Base-by-base conservation (phyloP, 1,140 invertebrate species). In the Theocolax elegans region DNA sequence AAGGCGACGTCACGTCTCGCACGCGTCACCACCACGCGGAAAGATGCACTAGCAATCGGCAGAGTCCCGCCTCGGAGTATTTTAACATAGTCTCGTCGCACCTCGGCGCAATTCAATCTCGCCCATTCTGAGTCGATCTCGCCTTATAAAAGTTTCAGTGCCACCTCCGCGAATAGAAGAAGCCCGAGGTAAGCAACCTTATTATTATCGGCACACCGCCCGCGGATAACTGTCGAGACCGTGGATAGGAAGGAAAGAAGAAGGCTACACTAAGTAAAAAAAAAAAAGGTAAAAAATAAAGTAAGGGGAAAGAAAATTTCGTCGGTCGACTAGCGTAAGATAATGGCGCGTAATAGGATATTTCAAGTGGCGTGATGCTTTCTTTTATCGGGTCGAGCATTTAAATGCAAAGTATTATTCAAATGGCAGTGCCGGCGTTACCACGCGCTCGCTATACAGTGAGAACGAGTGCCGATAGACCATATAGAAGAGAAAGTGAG, bases 351-450 rank as follows among this genome's bases (percentile, higher is more conserved):
- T 83, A 83, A 83, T 83, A 78, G 78, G 78, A 82, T 83, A 79
- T 81, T 82, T 81, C 78, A 79, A 83, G 79, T 80, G 76, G 77
- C 70, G 38, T 73, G 72, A 74, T 76, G 76, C 76, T 81, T 82
- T 83, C 79, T 83, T 82, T 84, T 81, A 84, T 84, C 79, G 77
- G 65, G 35, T 70, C 48, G 67, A 69, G 76, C 79, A 82, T 84
- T 84, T 84, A 80, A 83, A 84, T 84, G 81, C 81, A 81, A 83
- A 84, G 82, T 82, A 84, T 83, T 83, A 83, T 84, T 84, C 81
- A 84, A 84, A 84, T 82, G 66, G 70, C 76, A 71, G 23, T 29
- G 17, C 23, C 13, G 25, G 65, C 59, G 54, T 72, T 74, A 72
- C 60, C 25, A 48, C 58, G 48, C 51, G 10, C 19, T 62, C 42